Conservation (phyloP, 1,140 invertebrate species). For the Drosophila setifemur region DNA sequence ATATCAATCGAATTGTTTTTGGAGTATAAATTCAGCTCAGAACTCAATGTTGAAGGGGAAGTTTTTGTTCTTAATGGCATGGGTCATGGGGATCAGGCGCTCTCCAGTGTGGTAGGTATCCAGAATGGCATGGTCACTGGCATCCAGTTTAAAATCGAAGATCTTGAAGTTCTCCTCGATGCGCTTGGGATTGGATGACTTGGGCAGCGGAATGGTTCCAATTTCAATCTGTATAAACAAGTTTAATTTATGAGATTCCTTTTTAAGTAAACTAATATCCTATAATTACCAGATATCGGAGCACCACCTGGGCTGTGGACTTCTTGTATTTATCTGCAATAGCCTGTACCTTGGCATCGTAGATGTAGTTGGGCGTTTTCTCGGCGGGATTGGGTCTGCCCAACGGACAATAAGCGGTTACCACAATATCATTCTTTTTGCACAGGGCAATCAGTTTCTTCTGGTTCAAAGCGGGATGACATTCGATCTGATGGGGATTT, state of each 20-base stretch:
- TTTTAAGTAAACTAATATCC: too few relatives aligned
- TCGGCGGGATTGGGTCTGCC: conserved; percentile 89
- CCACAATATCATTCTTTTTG: conserved; percentile 85
- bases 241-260: neutral
- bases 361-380: conserved; percentile 86
- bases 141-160: conserved; percentile 89
- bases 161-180: conserved; percentile 90
- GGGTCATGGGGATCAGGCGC: conserved; percentile 70
- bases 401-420: conserved; percentile 92
- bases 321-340: conserved; percentile 88
- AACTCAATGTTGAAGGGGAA: conserved; percentile 85
- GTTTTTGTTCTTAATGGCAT: conserved; percentile 84
- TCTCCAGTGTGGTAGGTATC: conserved; percentile 84
- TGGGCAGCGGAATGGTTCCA: conserved; percentile 91
- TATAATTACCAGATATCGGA: conserved; percentile 87
- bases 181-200: conserved; percentile 89
- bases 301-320: conserved; percentile 87
- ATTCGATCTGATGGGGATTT: conserved; percentile 87
- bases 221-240: conserved; percentile 86
- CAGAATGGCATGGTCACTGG: conserved; percentile 85
- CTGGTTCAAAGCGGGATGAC: conserved; percentile 90
- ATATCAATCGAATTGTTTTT: too few relatives aligned
- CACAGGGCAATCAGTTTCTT: conserved; percentile 87
- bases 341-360: conserved; percentile 86
- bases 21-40: conserved; percentile 51